Evolutionary conservation across 2,888 invertebrate species (phyloP).

Genomic region (Oxytorus armatus): DNA sequence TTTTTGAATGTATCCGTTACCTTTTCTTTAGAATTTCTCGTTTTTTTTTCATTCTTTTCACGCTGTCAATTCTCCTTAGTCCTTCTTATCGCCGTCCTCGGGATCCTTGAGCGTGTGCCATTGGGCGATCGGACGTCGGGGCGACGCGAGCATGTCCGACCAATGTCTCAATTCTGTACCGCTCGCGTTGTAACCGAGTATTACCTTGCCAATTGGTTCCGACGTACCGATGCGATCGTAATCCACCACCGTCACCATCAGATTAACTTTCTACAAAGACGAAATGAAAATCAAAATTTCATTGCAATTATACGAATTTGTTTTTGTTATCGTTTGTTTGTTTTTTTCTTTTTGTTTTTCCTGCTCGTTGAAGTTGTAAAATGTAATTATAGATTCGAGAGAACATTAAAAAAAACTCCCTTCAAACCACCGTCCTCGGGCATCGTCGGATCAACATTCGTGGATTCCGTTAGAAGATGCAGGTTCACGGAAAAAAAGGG

Average conservation of each 20-base stretch:
- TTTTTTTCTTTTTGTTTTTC: not conserved
- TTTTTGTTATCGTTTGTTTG: not conserved
- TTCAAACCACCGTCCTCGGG: slow-evolving; percentile 27
- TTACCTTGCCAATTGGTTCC: slow-evolving; percentile 99
- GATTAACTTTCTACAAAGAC: slow-evolving; percentile 96
- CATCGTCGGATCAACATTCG: slow-evolving; percentile 57
- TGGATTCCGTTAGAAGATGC: slow-evolving; percentile 69
- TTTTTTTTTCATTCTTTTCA: too few species aligned
- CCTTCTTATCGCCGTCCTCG: slow-evolving; percentile 96
- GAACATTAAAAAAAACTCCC: slow-evolving; percentile 34
- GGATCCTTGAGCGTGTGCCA: slow-evolving; percentile 99
- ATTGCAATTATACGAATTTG: not conserved
- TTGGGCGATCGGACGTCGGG: slow-evolving; percentile 99
- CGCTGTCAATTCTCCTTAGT: slow-evolving; percentile 85
- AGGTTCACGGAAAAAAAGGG: slow-evolving; percentile 68
- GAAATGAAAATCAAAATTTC: slow-evolving; percentile 8
- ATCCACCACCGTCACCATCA: slow-evolving; percentile 99
- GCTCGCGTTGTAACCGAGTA: slow-evolving; percentile 98
- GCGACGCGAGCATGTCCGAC: slow-evolving; percentile 99
- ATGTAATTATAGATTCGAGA: not conserved
- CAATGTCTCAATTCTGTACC: slow-evolving; percentile 99
- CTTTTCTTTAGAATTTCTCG: slow-evolving; percentile 23
- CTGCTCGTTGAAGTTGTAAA: too few species aligned
- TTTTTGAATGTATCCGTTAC: slow-evolving; percentile 2
- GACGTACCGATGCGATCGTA: slow-evolving; percentile 99